Percentiles rank a stretch among this genome's conserved stretches.
Evolutionary conservation across 2,113 vertebrate genomes (phyloP).

Genomic region (Chloebia gouldiae): DNA sequence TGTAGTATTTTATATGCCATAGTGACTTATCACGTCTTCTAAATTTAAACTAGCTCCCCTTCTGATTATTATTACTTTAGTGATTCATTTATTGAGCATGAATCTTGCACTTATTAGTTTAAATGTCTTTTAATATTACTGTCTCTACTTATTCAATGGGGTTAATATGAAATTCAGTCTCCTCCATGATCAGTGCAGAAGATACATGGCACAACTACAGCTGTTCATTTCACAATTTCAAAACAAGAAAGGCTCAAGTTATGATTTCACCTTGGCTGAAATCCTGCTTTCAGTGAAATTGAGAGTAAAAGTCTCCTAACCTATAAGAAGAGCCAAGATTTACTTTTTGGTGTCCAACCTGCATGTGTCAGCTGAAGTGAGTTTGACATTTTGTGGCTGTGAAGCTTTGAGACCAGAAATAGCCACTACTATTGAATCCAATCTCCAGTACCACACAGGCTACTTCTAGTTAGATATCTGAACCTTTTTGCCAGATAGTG

Average conservation of each 20-base stretch:
- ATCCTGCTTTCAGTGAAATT: neutral
- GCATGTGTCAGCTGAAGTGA: neutral
- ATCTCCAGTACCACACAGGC: neutral
- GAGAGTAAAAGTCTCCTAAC: neutral
- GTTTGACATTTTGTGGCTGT: neutral
- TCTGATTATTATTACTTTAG: neutral
- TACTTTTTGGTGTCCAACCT: neutral
- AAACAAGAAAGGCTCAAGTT: neutral
- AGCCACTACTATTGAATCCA: neutral
- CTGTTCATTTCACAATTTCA: neutral
- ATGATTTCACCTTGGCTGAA: conserved; percentile 15
- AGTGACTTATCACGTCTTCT: neutral
- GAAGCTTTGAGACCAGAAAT: neutral
- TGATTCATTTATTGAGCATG: neutral
- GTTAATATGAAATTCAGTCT: neutral
- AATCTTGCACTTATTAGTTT: neutral
- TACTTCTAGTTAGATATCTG: neutral
- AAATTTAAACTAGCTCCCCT: neutral
- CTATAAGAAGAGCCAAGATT: neutral
- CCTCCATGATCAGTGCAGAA: neutral
- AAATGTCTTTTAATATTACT: neutral
- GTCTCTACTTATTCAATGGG: neutral
- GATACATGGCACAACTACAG: neutral
- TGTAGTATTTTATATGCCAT: neutral
- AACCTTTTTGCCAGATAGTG: neutral